These are phyloP conservation scores for Neopelma chrysocephalum DNA, from an alignment of 2,797 vertebrate species.

Conservation along the genomic window DNA sequence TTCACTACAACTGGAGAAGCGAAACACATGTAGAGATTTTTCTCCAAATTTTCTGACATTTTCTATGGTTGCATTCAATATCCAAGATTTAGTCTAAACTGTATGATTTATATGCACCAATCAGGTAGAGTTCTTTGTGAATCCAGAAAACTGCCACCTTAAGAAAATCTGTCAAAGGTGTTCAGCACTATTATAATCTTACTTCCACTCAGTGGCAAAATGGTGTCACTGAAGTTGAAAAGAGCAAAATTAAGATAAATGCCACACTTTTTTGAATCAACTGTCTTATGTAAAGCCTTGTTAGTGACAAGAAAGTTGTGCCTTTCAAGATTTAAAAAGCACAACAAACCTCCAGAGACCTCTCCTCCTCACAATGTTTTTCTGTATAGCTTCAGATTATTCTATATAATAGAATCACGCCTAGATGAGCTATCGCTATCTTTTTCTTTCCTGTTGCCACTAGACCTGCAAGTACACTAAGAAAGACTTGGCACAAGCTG, in stretches of 20 bases:
- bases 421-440: neutral
- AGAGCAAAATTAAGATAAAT: conserved; percentile 17
- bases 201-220: conserved; percentile 2
- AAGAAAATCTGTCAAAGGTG: neutral
- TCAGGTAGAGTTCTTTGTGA: neutral
- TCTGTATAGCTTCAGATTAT: neutral
- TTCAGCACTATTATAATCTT: neutral
- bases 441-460: conserved; percentile 9
- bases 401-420: neutral
- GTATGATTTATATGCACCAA: neutral
- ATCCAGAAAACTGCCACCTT: neutral
- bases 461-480: neutral
- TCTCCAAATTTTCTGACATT: neutral
- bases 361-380: neutral
- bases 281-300: neutral
- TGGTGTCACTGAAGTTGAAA: neutral
- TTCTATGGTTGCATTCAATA: neutral
- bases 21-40: neutral
- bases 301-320: neutral
- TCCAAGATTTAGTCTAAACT: neutral
- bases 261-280: neutral
- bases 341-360: neutral
- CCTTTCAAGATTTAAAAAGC: neutral
- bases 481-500: conserved; percentile 12
- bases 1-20: neutral